Evolutionary conservation across 2,888 invertebrate species (phyloP), one percentile per base, ranked within the genome.

Genomic region (Ecliptopera silaceata): DNA sequence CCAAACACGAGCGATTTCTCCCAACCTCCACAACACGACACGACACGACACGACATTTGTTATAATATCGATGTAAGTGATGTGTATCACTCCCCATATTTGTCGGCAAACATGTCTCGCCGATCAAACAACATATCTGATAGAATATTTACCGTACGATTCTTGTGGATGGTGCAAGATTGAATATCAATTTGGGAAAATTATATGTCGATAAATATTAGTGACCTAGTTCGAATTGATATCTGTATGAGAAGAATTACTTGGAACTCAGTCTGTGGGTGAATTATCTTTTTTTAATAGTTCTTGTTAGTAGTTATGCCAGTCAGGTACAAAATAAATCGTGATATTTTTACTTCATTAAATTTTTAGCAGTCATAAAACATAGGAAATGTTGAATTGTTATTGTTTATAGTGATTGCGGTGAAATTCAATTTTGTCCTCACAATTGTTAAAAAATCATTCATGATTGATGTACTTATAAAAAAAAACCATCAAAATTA

Each of bases 71-170:
- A 38, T 41, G 36, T 45, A 56, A 60, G 61, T 61, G 54, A 47
- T 58, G 41, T 61, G 49, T 26, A 26, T 51, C 55, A 38, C 46
- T 69, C 69, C 77, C 71, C 68, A 83, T 84, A 84, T 86, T 87
- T 87, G 85, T 83, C 77, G 70, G 84, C 77, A 89, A 88, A 89
- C 84, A 86, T 85, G 84, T 87, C 83, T 81, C 78, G 75, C 73
- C 85, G 89, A 88, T 88, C 89, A 90, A 89, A 90, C 87, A 89
- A 84, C 84, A 82, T 87, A 85, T 86, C 84, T 79, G 79, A 74
- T 75, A 72, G 80, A 85, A 87, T 89, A 86, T 90, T 90, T 89
- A 77, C 77, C 78, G 77, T 77, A 75, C 79, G 79, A 81, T 84
- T 80, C 81, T 79, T 76, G 66, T 44, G 48, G 62, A 41, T 66